Evolutionary conservation across 2,888 invertebrate genomes (phyloP).

Genomic region (Torymus aiolomorphi): DNA sequence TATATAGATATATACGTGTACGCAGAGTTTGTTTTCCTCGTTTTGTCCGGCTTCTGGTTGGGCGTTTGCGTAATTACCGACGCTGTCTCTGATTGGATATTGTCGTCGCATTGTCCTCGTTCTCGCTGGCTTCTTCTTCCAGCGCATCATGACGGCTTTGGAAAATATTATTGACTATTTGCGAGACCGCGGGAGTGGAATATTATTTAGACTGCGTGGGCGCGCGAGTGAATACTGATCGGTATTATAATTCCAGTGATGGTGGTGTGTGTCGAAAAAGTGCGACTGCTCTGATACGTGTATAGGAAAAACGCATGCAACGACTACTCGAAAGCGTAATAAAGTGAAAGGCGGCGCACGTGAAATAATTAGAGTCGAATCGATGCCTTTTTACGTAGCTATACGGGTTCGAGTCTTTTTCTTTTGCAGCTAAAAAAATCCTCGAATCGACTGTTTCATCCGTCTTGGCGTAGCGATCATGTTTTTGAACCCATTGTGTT

Average conservation of each 20-base stretch:
- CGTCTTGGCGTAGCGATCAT: background rate
- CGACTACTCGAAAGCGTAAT: background rate
- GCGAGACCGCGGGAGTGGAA: too few species aligned
- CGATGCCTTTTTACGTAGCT: background rate
- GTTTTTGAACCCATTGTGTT: conserved; percentile 31
- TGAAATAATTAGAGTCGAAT: conserved; percentile 12
- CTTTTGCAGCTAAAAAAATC: background rate
- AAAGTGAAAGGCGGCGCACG: conserved; percentile 15
- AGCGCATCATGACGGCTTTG: too few species aligned
- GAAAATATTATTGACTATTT: conserved; percentile 21
- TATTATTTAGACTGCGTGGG: too few species aligned
- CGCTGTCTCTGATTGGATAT: too few species aligned
- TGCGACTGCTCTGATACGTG: background rate
- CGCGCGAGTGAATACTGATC: too few species aligned
- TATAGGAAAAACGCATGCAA: background rate
- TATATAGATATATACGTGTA: too few species aligned
- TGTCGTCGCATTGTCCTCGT: background rate
- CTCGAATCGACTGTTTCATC: conserved; percentile 10
- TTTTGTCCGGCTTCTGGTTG: conserved; percentile 6
- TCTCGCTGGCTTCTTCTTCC: too few species aligned
- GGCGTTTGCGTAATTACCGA: background rate
- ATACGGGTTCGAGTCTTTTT: background rate
- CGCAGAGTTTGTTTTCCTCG: background rate
- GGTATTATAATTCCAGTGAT: background rate
- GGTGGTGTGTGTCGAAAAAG: background rate